These are phyloP conservation scores for Actinopyga echinites DNA, from an alignment of 53 echinoderm and acorn worm species.

Conservation along the genomic window DNA sequence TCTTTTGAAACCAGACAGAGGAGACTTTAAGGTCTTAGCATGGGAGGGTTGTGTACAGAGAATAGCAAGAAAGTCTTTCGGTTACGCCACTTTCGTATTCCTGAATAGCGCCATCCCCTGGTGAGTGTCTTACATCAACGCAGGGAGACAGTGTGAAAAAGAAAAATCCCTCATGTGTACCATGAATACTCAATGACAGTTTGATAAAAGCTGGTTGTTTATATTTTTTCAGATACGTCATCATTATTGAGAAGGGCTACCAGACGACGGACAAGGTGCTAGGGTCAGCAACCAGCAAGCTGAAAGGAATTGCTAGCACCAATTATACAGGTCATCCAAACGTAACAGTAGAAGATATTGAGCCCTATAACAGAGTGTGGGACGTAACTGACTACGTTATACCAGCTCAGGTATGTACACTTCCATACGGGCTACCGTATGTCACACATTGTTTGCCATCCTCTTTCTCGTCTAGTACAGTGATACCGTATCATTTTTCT, in stretches of 20 bases:
- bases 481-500: too few species aligned
- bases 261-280: constrained; percentile 78
- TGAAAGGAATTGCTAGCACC: constrained; percentile 86
- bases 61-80: too few species aligned
- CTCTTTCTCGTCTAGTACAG: too few species aligned
- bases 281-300: constrained; percentile 86
- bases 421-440: too few species aligned
- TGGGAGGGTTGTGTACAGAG: too few species aligned
- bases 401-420: constrained; percentile 82
- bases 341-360: constrained; percentile 64
- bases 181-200: too few species aligned
- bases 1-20: too few species aligned
- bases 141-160: neutral
- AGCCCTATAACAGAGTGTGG: constrained; percentile 92
- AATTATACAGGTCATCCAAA: constrained; percentile 71
- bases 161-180: neutral
- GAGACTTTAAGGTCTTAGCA: too few species aligned
- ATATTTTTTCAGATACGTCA: constrained; percentile 69
- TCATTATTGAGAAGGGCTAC: constrained; percentile 84
- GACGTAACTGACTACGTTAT: constrained; percentile 97
- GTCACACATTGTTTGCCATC: too few species aligned
- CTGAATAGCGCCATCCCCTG: too few species aligned
- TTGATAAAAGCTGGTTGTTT: neutral
- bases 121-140: neutral
- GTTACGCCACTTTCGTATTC: too few species aligned